Evolutionary conservation across 2,797 vertebrate species (phyloP).

Genomic region (Potorous gilbertii): DNA sequence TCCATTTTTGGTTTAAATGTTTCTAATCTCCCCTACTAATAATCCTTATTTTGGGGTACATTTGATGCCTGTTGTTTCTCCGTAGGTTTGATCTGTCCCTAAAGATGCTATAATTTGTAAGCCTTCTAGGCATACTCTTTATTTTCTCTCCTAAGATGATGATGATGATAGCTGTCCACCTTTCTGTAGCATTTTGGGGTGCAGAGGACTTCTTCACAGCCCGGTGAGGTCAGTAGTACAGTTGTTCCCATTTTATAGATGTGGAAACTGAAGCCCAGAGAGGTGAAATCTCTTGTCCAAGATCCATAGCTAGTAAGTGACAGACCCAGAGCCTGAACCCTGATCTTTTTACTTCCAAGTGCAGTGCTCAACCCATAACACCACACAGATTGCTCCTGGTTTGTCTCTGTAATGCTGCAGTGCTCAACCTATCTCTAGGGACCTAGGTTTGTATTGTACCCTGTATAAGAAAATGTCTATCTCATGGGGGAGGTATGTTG

Average conservation of each 20-base stretch:
- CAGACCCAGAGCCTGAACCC: background rate
- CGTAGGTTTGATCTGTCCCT: background rate
- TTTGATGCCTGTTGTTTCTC: background rate
- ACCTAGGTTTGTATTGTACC: background rate
- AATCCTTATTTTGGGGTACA: background rate
- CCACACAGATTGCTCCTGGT: background rate
- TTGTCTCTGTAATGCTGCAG: background rate
- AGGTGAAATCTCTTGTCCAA: background rate
- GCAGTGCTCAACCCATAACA: background rate
- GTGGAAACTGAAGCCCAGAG: background rate
- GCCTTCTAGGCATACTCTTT: background rate
- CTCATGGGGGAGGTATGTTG: background rate
- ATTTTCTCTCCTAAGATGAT: background rate
- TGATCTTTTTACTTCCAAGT: background rate
- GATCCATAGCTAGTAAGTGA: background rate
- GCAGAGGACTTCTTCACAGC: background rate
- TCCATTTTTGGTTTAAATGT: background rate
- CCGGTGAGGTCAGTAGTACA: background rate
- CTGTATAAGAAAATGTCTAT: background rate
- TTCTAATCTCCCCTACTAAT: background rate
- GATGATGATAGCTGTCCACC: background rate
- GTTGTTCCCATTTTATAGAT: background rate
- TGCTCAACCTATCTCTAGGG: background rate
- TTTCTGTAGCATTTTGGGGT: background rate
- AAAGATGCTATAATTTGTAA: background rate